Percentiles rank a stretch among this genome's conserved stretches.
These are phyloP conservation scores for Ophion ellenae DNA, from an alignment of 2,888 invertebrate genomes.

Conservation along the genomic window DNA sequence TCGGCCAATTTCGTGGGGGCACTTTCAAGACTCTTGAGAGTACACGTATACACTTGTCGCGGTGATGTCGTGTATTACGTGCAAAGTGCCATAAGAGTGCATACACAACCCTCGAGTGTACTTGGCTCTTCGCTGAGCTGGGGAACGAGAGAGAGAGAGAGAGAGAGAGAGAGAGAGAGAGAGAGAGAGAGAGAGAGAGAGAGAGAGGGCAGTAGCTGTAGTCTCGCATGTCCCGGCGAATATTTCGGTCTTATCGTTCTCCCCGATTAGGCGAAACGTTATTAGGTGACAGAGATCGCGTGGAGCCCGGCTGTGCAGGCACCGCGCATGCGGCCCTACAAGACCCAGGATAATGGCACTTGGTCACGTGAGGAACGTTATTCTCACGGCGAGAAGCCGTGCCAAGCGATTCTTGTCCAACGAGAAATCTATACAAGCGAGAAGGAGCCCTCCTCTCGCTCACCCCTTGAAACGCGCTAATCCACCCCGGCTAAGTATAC, in stretches of 20 bases:
- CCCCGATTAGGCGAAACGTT: slow-evolving; percentile 78
- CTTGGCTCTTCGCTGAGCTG: slow-evolving; percentile 8
- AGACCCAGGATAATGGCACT: slow-evolving; percentile 73
- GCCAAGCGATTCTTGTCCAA: slow-evolving; percentile 53
- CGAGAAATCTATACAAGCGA: slow-evolving; percentile 37
- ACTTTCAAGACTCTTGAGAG: slow-evolving; percentile 2
- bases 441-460: slow-evolving; percentile 9
- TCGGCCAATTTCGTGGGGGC: slow-evolving; percentile 27
- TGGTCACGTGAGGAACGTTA: slow-evolving; percentile 77
- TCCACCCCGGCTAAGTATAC: slow-evolving; percentile 24
- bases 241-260: slow-evolving; percentile 79
- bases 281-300: slow-evolving; percentile 82
- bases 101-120: slow-evolving; percentile 25
- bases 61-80: slow-evolving; percentile 52
- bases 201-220: slow-evolving; percentile 52
- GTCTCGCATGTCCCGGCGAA: slow-evolving; percentile 71
- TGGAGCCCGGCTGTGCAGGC: slow-evolving; percentile 70
- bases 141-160: neutral
- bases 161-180: neutral
- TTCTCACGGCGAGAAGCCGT: slow-evolving; percentile 33
- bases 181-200: slow-evolving; percentile 28
- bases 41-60: neutral
- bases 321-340: slow-evolving; percentile 56
- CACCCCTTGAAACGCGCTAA: slow-evolving; percentile 32
- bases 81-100: slow-evolving; percentile 46